A percentile compares a stretch with the other conserved stretches of the same genome.
Evolutionary conservation across 2,888 invertebrate species (phyloP).

Genomic region (Troilus luridus): DNA sequence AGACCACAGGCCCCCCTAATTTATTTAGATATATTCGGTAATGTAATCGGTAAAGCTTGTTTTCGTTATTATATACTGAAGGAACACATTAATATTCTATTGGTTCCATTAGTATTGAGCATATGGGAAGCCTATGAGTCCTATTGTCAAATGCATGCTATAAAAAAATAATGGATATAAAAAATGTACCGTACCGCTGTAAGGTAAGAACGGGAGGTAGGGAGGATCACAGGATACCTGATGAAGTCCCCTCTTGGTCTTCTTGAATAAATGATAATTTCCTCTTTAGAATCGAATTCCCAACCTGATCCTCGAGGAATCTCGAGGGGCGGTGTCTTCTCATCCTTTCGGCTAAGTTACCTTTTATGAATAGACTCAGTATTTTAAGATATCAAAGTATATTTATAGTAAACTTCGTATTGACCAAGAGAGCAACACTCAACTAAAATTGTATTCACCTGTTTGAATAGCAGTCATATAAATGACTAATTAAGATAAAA

Average conservation of each 20-base stretch:
- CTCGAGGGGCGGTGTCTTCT: neutral
- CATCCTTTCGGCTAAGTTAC: neutral
- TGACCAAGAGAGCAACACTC: too few relatives aligned
- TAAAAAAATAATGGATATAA: neutral
- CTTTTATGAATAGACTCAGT: neutral
- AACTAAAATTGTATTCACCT: too few relatives aligned
- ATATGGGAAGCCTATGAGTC: neutral
- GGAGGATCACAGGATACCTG: neutral
- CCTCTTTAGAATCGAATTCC: conserved; percentile 13
- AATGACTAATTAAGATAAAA: too few relatives aligned
- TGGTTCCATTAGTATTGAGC: neutral
- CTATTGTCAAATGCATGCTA: neutral
- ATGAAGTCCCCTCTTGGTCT: neutral
- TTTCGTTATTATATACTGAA: neutral
- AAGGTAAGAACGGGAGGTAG: neutral
- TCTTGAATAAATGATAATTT: conserved; percentile 35
- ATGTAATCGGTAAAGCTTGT: too few relatives aligned
- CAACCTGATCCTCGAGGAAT: neutral
- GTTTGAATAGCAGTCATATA: too few relatives aligned
- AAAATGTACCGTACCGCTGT: too few relatives aligned
- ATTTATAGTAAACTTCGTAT: too few relatives aligned
- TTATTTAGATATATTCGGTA: too few relatives aligned
- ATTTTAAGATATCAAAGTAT: too few relatives aligned
- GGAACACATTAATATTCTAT: neutral
- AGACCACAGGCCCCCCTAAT: too few relatives aligned